Evolutionary conservation across 1,140 invertebrate genomes (phyloP).

Genomic region (Eriosoma lanigerum): DNA sequence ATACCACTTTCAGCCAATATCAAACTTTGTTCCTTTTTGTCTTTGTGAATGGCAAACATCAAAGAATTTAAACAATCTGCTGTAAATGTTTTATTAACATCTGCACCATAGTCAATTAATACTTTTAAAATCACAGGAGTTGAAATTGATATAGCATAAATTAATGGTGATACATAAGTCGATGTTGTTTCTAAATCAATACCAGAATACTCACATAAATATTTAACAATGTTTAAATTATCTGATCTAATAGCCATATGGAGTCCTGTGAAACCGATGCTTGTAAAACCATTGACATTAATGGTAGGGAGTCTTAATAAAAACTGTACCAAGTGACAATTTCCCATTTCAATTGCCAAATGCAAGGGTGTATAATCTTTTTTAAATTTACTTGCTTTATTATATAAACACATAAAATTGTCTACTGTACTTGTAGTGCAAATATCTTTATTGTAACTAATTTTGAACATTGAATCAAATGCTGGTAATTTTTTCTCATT

Average conservation of each 20-base stretch:
- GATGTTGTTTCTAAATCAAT: conserved; percentile 42
- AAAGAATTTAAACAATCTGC: conserved; percentile 33
- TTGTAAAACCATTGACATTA: conserved; percentile 36
- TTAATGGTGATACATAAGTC: conserved; percentile 5
- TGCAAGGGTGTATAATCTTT: conserved; percentile 45
- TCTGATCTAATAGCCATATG: conserved; percentile 38
- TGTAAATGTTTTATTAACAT: conserved; percentile 49
- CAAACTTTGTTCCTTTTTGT: conserved; percentile 41
- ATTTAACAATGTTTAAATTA: conserved; percentile 40
- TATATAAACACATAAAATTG: conserved; percentile 39
- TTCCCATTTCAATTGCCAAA: conserved; percentile 41
- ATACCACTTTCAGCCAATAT: conserved; percentile 35
- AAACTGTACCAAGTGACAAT: conserved; percentile 38
- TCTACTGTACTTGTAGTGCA: conserved; percentile 26
- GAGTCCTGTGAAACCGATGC: conserved; percentile 27
- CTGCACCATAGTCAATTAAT: conserved; percentile 35
- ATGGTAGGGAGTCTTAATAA: conserved; percentile 43
- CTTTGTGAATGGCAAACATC: conserved; percentile 27
- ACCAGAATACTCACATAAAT: conserved; percentile 30
- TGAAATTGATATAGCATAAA: conserved; percentile 37
- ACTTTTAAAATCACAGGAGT: conserved; percentile 37
- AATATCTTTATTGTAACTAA: conserved; percentile 25
- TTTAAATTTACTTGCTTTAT: conserved; percentile 42
- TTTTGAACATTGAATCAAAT: conserved; percentile 45
- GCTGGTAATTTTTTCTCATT: conserved; percentile 19